These are phyloP conservation scores for Otus sunia DNA, from an alignment of 2,113 vertebrate species.

Conservation along the genomic window DNA sequence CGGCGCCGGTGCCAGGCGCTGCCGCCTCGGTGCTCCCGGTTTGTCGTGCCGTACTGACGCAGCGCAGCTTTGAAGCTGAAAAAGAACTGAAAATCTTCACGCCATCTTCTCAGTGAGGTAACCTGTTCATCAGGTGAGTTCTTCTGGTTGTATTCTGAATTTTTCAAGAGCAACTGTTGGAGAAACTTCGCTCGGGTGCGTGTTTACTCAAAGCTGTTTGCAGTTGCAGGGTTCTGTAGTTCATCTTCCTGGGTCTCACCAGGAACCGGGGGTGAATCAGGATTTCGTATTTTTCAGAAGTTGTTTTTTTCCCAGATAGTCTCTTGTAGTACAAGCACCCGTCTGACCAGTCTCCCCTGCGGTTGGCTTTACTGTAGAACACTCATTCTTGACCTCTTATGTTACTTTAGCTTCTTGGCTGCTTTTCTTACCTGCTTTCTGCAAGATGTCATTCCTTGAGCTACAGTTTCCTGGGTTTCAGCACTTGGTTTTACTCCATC, in stretches of 20 bases:
- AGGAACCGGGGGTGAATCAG: not conserved
- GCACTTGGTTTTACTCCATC: not conserved
- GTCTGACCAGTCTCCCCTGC: not conserved
- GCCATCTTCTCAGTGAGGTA: not conserved
- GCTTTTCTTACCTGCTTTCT: not conserved
- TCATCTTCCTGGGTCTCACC: not conserved
- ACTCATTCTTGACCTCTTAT: fast-evolving
- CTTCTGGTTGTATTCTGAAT: not conserved
- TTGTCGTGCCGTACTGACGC: not conserved
- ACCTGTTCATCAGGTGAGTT: fast-evolving
- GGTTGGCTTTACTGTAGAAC: not conserved
- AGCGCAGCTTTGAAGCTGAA: not conserved
- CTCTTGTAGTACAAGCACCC: not conserved
- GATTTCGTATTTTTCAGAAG: not conserved
- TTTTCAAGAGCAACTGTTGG: not conserved
- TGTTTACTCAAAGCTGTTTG: not conserved
- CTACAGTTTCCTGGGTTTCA: not conserved
- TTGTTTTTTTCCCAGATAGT: fast-evolving
- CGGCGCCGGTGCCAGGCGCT: not conserved
- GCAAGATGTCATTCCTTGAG: not conserved
- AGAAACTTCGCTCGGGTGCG: not conserved
- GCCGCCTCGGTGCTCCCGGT: fast-evolving
- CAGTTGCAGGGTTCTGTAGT: not conserved
- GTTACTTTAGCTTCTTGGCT: not conserved
- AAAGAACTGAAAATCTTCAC: not conserved